Base-by-base conservation (phyloP, 2,888 invertebrate genomes). In the Laothoe populi region DNA sequence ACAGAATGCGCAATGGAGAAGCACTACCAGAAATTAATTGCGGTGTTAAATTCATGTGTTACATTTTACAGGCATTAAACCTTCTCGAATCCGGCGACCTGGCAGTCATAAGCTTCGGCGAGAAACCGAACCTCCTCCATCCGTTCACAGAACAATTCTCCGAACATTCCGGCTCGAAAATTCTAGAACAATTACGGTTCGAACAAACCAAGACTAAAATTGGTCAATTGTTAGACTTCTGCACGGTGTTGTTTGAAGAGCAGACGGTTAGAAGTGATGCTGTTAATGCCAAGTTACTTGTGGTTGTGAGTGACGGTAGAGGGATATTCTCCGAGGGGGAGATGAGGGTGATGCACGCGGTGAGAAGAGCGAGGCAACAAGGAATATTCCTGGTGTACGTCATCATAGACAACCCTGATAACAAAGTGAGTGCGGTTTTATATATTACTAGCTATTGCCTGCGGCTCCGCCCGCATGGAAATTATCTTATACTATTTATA, bases 311-410 rank as follows among this genome's bases (percentile, higher is more conserved):
- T 42, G 99, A 99, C 88, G 99, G 99, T 0, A 94, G 98, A 46
- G 98, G 98, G 1, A 96, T 99, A 69, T 97, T 97, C 84, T 96
- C 96, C 4, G 97, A 98, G 80, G 99, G 99, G 0, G 95, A 96
- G 74, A 95, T 95, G 0, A 94, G 92, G 64, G 97, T 99, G 1
- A 21, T 86, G 1, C 95, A 95, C 69, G 96, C 98, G 0, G 96
- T 99, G 0, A 94, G 98, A 73, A 90, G 96, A 72, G 98, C 98
- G 3, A 94, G 96, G 66, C 94, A 97, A 60, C 94, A 95, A 61
- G 95, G 97, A 45, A 96, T 99, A 70, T 99, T 99, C 87, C 94
- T 98, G 66, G 97, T 99, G 4, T 99, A 99, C 82, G 95, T 99
- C 59, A 96, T 99, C 67, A 95, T 99, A 53, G 99, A 99, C 84